Evolutionary conservation across 2,888 invertebrate genomes (phyloP).

Genomic region (Meghimatium bilineatum): DNA sequence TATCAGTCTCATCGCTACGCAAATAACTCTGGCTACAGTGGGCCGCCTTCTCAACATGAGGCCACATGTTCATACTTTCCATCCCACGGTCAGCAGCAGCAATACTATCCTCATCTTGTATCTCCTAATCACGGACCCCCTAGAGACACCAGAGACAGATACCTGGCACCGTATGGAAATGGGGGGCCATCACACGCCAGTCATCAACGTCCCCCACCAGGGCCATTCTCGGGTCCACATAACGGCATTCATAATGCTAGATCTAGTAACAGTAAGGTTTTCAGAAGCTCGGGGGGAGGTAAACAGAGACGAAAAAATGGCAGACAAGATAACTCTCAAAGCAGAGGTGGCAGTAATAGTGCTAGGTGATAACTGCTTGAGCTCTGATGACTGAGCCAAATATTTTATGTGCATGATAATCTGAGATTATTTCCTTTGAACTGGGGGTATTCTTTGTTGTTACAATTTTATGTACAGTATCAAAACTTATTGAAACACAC

Average conservation of each 20-base stretch:
- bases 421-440: not conserved
- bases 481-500: too few relatives aligned
- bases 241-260: constrained; percentile 1
- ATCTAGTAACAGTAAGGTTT: constrained; percentile 8
- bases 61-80: not conserved
- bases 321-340: constrained; percentile 49
- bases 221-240: constrained; percentile 13
- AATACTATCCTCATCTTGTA: not conserved
- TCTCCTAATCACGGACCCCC: not conserved
- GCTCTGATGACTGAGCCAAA: constrained; percentile 25
- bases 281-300: not conserved
- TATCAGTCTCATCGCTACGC: constrained; percentile 10
- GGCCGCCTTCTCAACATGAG: not conserved
- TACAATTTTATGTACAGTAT: too few relatives aligned
- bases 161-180: not conserved
- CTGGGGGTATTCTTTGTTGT: too few relatives aligned
- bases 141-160: constrained; percentile 24
- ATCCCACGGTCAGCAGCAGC: constrained; percentile 13
- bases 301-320: constrained; percentile 36
- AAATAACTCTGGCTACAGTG: not conserved
- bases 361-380: constrained; percentile 25
- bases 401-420: not conserved
- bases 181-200: constrained; percentile 13
- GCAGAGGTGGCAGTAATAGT: constrained; percentile 35
- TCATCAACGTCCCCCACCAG: constrained; percentile 41